These are phyloP conservation scores for Periplaneta americana DNA, from an alignment of 1,140 invertebrate genomes.

Conservation along the genomic window DNA sequence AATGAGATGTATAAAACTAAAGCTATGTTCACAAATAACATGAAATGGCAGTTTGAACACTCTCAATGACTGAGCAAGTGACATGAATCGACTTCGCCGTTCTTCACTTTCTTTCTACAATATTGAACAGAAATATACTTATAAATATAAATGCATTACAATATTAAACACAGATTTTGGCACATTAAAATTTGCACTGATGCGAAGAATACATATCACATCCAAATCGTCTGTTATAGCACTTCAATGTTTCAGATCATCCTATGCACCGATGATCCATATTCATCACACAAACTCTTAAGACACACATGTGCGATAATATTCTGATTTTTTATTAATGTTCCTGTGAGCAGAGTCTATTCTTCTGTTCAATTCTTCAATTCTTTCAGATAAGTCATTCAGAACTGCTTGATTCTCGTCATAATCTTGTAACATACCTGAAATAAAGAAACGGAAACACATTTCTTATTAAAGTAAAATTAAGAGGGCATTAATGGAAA, in stretches of 20 bases:
- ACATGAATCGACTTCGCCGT: background rate
- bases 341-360: constrained; percentile 42
- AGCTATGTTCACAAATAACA: background rate
- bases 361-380: constrained; percentile 38
- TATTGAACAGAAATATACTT: too few species aligned
- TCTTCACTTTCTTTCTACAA: too few species aligned
- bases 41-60: background rate
- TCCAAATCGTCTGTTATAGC: too few species aligned
- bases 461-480: background rate
- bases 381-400: constrained; percentile 34
- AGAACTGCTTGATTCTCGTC: constrained; percentile 40
- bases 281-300: too few species aligned
- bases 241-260: too few species aligned
- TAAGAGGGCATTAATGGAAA: background rate
- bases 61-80: background rate
- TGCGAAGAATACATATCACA: background rate
- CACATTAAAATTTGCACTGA: background rate
- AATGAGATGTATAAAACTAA: background rate
- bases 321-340: constrained; percentile 40
- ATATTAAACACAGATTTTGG: background rate
- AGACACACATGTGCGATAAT: constrained; percentile 41
- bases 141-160: background rate
- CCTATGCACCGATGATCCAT: too few species aligned
- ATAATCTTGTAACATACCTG: constrained; percentile 47
- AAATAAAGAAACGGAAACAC: constrained; percentile 23